Evolutionary conservation across 35 echinoderm and acorn worm species (phyloP), one percentile per base, ranked within the genome.

Genomic region (Patiria miniata): DNA sequence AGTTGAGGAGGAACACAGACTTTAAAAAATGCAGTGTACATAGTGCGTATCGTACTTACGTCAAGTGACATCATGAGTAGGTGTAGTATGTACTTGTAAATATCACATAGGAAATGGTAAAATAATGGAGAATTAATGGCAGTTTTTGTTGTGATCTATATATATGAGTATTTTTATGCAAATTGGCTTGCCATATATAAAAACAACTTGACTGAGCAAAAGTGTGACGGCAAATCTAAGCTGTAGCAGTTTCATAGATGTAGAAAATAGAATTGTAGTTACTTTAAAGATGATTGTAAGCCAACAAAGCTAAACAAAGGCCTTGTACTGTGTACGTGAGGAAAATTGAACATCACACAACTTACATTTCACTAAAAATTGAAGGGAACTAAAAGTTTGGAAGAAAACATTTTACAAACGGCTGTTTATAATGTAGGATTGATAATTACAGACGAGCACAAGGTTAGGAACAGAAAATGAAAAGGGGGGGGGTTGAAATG

Each of bases 101-200:
- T 73, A 73, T 73, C 21, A 23, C 10, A 22, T 73, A 73, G 65
- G 65, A 73, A 47, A 47, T 47, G 42, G 4, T 4, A 47, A 47
- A 47, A 47, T 47, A 47, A 4, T 6, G 42, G 42, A 47, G 42
- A 47, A 47, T 47, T 4, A 61, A 36, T 73, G 65, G 65, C 65
- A 23, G 22, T 73, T 73, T 73, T 14, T 34, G 29, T 32, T 73
- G 65, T 73, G 65, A 73, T 73, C 65, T 73, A 73, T 73, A 73
- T 47, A 47, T 73, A 73, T 73, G 65, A 73, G 65, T 73, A 73
- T 73, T 73, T 73, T 73, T 73, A 73, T 73, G 65, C 65, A 73
- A 73, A 73, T 73, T 73, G 65, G 65, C 65, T 73, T 73, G 65
- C 65, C 65, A 73, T 47, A 12, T 47, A 34, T 30, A 73, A 69